Base-by-base conservation (phyloP, 2,113 vertebrate genomes). In the Podocnemis expansa region DNA sequence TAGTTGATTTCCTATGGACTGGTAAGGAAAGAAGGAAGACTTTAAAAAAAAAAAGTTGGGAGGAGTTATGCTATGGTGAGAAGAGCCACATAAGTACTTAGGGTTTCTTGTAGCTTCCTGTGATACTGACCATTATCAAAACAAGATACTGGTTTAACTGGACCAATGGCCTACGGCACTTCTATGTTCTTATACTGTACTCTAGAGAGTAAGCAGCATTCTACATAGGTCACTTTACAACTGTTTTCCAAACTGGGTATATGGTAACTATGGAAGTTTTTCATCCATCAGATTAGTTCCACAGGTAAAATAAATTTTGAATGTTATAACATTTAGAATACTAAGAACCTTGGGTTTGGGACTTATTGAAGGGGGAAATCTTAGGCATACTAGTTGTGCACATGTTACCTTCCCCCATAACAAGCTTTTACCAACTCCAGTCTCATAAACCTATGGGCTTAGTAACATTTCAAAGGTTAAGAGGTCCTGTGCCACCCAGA, bases 361-460 rank as follows among this genome's bases (percentile, higher is more conserved):
- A 45, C 25, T 45, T 41, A 43, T 76, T 13, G 13, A 27, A 41
- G 24, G 22, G 3, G 6, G 22, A 45, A 76, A 76, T 43, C 27
- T 17, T 76, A 76, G 43, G 13, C 73, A 76, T 45, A 45, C 12
- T 12, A 45, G 73, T 70, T 49, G 29, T 58, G 55, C 67, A 60
- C 89, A 78, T 85, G 86, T 85, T 91, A 93, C 91, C 83, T 85
- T 91, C 73, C 80, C 47, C 55, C 78, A 67, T 70, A 63, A 73
- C 76, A 85, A 85, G 82, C 60, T 80, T 76, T 52, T 52, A 67
- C 84, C 75, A 88, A 89, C 89, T 81, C 76, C 78, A 85, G 70
- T 82, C 92, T 70, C 93, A 96, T 94, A 91, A 95, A 95, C 93
- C 78, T 70, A 89, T 84, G 75, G 85, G 76, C 82, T 89, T 85